These are phyloP conservation scores for Lycopodina hypogea DNA, from an alignment of 37 sponge, comb jelly and placozoan species.

Conservation along the genomic window DNA sequence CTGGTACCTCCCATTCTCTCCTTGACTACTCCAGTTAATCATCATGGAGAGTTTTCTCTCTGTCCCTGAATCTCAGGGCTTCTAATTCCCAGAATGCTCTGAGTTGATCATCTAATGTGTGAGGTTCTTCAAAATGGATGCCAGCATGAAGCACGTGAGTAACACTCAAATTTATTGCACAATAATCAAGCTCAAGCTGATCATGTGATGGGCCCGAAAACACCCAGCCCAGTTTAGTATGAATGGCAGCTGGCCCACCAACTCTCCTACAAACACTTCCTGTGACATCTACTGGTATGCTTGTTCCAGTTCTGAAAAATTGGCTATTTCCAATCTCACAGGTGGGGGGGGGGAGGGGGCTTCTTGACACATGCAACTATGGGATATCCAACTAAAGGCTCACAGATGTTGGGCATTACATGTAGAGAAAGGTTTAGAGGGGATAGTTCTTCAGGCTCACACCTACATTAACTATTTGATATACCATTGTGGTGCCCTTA, in stretches of 20 bases:
- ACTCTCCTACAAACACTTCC: constrained; percentile 13
- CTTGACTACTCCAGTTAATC: constrained; percentile 1
- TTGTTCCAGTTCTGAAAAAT: constrained; percentile 3
- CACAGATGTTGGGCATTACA: constrained; percentile 51
- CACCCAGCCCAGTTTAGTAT: constrained; percentile 55
- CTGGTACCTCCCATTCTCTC: constrained; percentile 20
- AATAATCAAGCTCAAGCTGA: neutral
- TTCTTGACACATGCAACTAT: neutral
- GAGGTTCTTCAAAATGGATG: neutral
- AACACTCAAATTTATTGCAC: constrained; percentile 9
- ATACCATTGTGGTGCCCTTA: constrained; percentile 5
- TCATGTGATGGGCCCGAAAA: constrained; percentile 30
- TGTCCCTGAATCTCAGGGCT: constrained; percentile 13
- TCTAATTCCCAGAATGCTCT: constrained; percentile 55
- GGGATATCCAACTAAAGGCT: constrained; percentile 39
- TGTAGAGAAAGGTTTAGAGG: constrained; percentile 1
- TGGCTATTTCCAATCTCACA: constrained; percentile 41
- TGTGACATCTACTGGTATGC: constrained; percentile 1
- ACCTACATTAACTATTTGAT: constrained; percentile 32
- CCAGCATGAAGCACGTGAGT: constrained; percentile 23
- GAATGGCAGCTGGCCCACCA: constrained; percentile 39
- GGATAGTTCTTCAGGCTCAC: constrained; percentile 23
- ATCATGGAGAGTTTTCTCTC: constrained; percentile 30
- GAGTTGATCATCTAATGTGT: constrained; percentile 10
- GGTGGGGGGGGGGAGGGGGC: constrained; percentile 14